Evolutionary conservation across 2,888 invertebrate genomes (phyloP).

Genomic region (Athalia cordata): DNA sequence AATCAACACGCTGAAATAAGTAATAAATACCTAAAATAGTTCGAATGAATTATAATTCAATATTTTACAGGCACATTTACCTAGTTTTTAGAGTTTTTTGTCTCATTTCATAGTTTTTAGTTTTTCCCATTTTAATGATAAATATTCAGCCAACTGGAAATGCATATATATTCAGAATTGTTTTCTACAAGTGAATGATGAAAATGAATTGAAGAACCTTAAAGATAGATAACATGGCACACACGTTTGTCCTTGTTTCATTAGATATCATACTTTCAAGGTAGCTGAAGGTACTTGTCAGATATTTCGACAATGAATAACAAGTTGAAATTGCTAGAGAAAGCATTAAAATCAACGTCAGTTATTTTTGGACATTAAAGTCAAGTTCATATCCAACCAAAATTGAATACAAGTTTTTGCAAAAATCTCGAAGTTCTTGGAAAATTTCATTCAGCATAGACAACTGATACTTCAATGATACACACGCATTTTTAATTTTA

Average conservation of each 20-base stretch:
- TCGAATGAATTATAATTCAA: not conserved
- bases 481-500: not conserved
- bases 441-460: not conserved
- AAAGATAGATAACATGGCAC: conserved; percentile 34
- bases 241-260: not conserved
- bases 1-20: not conserved
- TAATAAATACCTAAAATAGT: not conserved
- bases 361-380: not conserved
- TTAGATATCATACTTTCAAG: too few species aligned
- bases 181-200: conserved; percentile 20
- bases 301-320: not conserved
- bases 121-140: not conserved
- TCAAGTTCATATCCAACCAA: not conserved
- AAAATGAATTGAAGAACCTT: not conserved
- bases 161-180: conserved; percentile 2
- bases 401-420: not conserved
- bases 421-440: not conserved
- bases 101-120: not conserved
- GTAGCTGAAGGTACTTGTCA: not conserved
- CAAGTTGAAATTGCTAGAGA: not conserved
- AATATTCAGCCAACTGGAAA: conserved; percentile 16
- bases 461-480: not conserved
- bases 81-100: conserved; percentile 3
- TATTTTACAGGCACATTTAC: not conserved
- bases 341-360: not conserved